Conservation (phyloP, 2,113 vertebrate species). For the Antennarius striatus region DNA sequence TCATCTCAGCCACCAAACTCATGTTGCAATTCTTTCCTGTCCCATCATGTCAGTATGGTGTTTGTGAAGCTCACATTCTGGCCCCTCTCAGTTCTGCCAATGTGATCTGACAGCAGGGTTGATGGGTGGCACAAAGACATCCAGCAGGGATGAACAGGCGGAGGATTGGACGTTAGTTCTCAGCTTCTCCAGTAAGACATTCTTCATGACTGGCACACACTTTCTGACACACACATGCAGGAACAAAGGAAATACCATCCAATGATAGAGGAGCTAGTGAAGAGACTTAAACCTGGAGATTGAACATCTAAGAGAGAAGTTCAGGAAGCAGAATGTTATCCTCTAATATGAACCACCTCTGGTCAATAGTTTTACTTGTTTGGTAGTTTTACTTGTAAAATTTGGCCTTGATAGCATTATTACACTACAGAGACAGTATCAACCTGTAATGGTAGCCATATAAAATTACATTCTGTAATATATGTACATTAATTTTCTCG, state of each 20-base stretch:
- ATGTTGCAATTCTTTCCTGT: not conserved
- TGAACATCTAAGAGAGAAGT: not conserved
- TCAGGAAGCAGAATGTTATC: not conserved
- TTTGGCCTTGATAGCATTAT: too few relatives aligned
- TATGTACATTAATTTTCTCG: too few relatives aligned
- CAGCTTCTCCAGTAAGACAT: slow-evolving; percentile 64
- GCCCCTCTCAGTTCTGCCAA: slow-evolving; percentile 22
- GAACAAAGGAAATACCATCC: not conserved
- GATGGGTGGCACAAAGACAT: slow-evolving; percentile 56
- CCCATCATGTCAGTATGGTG: slow-evolving; percentile 12
- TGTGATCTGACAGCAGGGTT: slow-evolving; percentile 56
- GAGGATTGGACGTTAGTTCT: slow-evolving; percentile 48
- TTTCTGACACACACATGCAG: slow-evolving; percentile 11
- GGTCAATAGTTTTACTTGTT: too few relatives aligned
- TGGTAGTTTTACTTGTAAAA: not conserved
- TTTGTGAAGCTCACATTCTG: slow-evolving; percentile 43
- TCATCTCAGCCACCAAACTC: not conserved
- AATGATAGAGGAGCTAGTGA: not conserved
- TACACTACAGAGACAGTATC: not conserved
- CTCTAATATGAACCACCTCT: not conserved
- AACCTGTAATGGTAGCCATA: too few relatives aligned
- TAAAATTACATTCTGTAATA: too few relatives aligned
- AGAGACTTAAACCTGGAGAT: slow-evolving; percentile 1
- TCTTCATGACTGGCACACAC: slow-evolving; percentile 8
- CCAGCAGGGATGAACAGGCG: slow-evolving; percentile 51